Percentiles rank a stretch among this genome's conserved stretches.
These are phyloP conservation scores for Labeo rohita DNA, from an alignment of 2,113 vertebrate genomes.

Conservation along the genomic window DNA sequence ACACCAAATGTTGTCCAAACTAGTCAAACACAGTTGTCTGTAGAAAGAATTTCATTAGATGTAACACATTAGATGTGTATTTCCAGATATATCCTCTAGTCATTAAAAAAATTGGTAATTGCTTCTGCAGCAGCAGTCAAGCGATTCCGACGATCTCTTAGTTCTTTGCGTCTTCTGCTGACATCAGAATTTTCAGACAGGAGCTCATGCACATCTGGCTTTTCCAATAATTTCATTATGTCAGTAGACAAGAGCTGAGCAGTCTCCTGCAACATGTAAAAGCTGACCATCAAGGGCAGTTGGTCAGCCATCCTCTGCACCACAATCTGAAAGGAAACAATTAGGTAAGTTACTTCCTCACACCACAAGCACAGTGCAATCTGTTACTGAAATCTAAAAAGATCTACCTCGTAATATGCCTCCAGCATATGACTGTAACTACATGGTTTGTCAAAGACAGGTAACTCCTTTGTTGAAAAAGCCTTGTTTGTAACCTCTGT, in stretches of 20 bases:
- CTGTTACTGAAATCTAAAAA: neutral
- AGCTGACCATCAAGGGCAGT: conserved; percentile 57
- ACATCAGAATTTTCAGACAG: conserved; percentile 48
- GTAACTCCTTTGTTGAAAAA: conserved; percentile 29
- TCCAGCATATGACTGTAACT: conserved; percentile 56
- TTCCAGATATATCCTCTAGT: neutral
- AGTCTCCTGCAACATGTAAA: conserved; percentile 58
- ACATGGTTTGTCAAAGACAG: conserved; percentile 31
- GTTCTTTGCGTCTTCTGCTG: conserved; percentile 40
- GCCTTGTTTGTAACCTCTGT: neutral
- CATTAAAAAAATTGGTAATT: conserved; percentile 41
- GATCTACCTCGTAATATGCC: conserved; percentile 56
- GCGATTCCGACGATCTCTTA: conserved; percentile 38
- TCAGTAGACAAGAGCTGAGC: conserved; percentile 48
- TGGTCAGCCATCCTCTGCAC: conserved; percentile 59
- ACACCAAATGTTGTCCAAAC: no score
- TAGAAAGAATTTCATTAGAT: no score
- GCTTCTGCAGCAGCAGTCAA: conserved; percentile 40
- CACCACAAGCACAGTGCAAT: no score
- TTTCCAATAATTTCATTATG: conserved; percentile 53
- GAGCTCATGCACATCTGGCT: conserved; percentile 40
- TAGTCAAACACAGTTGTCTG: no score
- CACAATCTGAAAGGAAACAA: conserved; percentile 46
- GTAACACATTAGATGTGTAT: no score
- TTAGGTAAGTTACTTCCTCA: neutral